phyloP scores from a whole-genome alignment of 2,888 invertebrate genomes.

The Hirtodrosophila confusa region DNA sequence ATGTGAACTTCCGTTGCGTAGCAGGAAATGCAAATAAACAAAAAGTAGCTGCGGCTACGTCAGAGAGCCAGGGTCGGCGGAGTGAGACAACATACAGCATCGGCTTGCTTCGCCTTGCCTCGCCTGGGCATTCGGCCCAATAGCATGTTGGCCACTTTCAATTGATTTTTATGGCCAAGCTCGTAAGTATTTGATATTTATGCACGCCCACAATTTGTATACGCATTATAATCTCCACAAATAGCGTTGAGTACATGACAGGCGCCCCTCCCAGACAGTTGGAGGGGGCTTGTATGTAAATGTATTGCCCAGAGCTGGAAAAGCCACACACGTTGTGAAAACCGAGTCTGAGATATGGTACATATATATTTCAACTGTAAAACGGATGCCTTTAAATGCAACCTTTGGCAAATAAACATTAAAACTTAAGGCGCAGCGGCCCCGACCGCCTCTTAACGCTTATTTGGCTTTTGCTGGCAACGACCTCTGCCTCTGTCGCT shows the following conservation, averaged over 20 bases:
- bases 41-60: conserved; percentile 45
- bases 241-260: conserved; percentile 52
- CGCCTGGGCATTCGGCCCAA: conserved; percentile 6
- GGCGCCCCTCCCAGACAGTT: background rate
- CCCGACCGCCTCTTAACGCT: conserved; percentile 10
- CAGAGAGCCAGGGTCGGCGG: conserved; percentile 2
- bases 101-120: too few relatives aligned
- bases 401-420: conserved; percentile 21
- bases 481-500: conserved; percentile 9
- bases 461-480: conserved; percentile 22
- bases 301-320: conserved; percentile 15
- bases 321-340: conserved; percentile 37
- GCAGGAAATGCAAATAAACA: conserved; percentile 79
- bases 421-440: conserved; percentile 18
- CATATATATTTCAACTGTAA: conserved; percentile 10
- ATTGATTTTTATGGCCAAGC: conserved; percentile 70
- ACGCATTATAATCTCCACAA: conserved; percentile 59
- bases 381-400: conserved; percentile 48
- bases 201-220: conserved; percentile 63
- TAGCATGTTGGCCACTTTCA: conserved; percentile 54
- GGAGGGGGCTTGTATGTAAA: conserved; percentile 40
- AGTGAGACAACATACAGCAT: too few relatives aligned
- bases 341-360: background rate
- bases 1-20: conserved; percentile 54
- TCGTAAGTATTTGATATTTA: conserved; percentile 75